phyloP scores from a whole-genome alignment of 2,888 invertebrate genomes.

The Diaperis boleti region DNA sequence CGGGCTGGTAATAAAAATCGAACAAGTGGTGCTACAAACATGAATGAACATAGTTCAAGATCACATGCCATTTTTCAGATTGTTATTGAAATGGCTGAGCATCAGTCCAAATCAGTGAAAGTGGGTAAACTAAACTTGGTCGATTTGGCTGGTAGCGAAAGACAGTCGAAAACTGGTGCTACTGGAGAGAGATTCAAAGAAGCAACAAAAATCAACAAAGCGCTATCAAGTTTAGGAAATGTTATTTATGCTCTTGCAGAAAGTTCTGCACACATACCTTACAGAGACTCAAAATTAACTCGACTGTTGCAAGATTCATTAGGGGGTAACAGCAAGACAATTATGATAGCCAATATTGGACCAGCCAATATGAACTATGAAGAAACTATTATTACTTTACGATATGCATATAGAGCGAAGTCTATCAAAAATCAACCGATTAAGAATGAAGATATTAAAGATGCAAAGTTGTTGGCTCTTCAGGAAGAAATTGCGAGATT shows the following conservation, averaged over 20 bases:
- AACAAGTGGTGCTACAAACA: conserved; percentile 79
- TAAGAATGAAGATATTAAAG: conserved; percentile 99
- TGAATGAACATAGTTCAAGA: conserved; percentile 95
- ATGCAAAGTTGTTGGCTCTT: conserved; percentile 92
- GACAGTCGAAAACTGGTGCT: conserved; percentile 97
- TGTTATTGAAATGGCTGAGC: conserved; percentile 93
- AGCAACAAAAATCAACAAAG: conserved; percentile 97
- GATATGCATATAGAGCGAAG: conserved; percentile 95
- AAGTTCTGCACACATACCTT: conserved; percentile 95
- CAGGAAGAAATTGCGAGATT: conserved; percentile 91
- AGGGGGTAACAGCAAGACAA: conserved; percentile 94
- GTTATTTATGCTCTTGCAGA: conserved; percentile 98
- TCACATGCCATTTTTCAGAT: conserved; percentile 99
- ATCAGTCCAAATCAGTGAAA: conserved; percentile 72
- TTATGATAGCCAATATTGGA: conserved; percentile 99
- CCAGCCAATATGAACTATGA: conserved; percentile 98
- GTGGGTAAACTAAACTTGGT: conserved; percentile 97
- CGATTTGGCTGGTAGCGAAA: conserved; percentile 97
- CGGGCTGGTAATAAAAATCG: conserved; percentile 92
- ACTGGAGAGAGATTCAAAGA: conserved; percentile 93
- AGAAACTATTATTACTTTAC: conserved; percentile 94
- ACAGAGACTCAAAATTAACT: conserved; percentile 97
- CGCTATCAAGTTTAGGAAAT: conserved; percentile 96
- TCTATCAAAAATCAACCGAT: conserved; percentile 98
- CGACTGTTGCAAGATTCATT: conserved; percentile 96